Evolutionary conservation across 2,797 vertebrate genomes (phyloP).

Genomic region (Labroides dimidiatus): DNA sequence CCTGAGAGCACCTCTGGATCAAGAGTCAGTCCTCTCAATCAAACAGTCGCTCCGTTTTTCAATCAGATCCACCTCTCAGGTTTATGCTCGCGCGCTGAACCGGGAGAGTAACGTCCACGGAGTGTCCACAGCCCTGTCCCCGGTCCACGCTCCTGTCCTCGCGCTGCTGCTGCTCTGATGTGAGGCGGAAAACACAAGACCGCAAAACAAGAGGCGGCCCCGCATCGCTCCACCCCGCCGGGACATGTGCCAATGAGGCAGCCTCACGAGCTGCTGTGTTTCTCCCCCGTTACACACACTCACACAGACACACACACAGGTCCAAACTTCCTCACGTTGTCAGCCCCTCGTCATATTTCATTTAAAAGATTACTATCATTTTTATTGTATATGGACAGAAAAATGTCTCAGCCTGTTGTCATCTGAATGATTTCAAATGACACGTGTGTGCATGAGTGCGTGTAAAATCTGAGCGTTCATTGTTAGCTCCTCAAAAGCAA

Average conservation of each 20-base stretch:
- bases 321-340: too few relatives aligned
- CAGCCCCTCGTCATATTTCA: too few relatives aligned
- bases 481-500: rapidly evolving
- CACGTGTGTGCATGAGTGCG: too few relatives aligned
- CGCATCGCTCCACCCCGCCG: conserved; percentile 59
- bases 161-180: conserved; percentile 38
- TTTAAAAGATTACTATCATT: too few relatives aligned
- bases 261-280: not conserved
- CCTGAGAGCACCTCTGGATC: not conserved
- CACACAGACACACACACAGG: not conserved
- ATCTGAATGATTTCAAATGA: too few relatives aligned
- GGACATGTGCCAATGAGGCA: conserved; percentile 55
- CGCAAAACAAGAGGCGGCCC: conserved; percentile 49
- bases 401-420: too few relatives aligned
- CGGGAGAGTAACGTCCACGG: not conserved
- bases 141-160: not conserved
- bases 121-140: not conserved
- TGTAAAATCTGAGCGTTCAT: not conserved
- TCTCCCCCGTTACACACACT: not conserved
- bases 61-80: not conserved
- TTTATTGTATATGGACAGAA: too few relatives aligned
- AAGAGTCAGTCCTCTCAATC: not conserved
- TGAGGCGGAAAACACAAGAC: conserved; percentile 35
- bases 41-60: not conserved
- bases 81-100: not conserved